Evolutionary conservation across 2,113 vertebrate genomes (phyloP), one percentile per base, ranked within the genome.

Genomic region (Crotophaga sulcirostris): DNA sequence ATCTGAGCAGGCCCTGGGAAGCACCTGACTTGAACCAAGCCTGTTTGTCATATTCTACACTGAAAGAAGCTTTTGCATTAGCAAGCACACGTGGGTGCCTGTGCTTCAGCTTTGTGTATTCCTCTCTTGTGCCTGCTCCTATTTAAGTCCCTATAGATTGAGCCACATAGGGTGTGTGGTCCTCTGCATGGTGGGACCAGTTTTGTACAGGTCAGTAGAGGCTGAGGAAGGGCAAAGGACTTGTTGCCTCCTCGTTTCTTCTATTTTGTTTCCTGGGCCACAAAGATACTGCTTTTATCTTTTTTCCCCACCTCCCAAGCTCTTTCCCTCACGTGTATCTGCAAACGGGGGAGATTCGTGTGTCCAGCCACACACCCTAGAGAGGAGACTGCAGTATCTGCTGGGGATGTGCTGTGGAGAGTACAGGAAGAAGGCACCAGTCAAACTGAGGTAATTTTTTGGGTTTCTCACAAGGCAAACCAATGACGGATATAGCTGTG

Each of bases 401-500:
- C 34, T 16, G 23, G 28, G 51, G 20, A 80, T n/a, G 21, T 3
- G 16, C 51, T 38, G 52, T 15, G 33, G 42, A 34, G 5, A 2
- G 42, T 23, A 8, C 40, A 74, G 24, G 47, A 93, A 44, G 58
- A 80, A 93, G n/a, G 29, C 56, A 23, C 23, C 26, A 74, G 55
- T 84, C 96, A 94, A 84, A 90, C 51, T 47, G 83, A 96, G 93
- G 45, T 19, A 69, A 89, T 92, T 56, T 18, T 83, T 87, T 68
- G 62, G 29, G 87, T 96, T 96, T 97, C 90, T 95, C 72, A 80
- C 80, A 85, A 96, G 83, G 84, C 60, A 93, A 96, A 95, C 58
- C 90, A 96, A 95, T 70, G 94, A 87, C 74, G 84, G 59, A 89
- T 95, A 93, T 97, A 95, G 85, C 96, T 94, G 92, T 87, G 86